Evolutionary conservation across 2,113 vertebrate species (phyloP).

Genomic region (Cepphus grylle): DNA sequence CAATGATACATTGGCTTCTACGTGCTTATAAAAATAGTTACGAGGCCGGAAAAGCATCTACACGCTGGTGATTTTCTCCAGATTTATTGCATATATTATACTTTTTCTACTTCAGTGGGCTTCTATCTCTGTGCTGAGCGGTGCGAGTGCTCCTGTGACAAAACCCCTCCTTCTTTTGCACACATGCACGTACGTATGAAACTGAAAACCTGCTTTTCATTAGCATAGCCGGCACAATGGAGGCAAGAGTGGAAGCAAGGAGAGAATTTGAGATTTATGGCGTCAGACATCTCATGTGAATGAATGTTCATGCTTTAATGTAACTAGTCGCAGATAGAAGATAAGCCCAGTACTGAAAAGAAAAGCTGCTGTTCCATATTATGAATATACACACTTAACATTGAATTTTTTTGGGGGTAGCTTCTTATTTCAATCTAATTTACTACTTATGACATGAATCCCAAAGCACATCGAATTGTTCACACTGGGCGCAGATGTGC

Average conservation of each 20-base stretch:
- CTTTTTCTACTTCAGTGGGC: not conserved
- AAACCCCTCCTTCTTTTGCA: not conserved
- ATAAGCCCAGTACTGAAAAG: conserved; percentile 14
- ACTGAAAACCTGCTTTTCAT: conserved; percentile 25
- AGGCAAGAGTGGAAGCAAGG: conserved; percentile 17
- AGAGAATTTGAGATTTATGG: conserved; percentile 50
- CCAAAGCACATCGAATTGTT: not conserved
- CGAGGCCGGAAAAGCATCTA: not conserved
- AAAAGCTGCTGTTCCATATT: conserved; percentile 3
- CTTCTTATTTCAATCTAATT: conserved; percentile 9
- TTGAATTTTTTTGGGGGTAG: not conserved
- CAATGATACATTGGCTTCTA: not conserved
- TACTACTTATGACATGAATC: not conserved
- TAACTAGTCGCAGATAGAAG: not conserved
- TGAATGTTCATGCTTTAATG: conserved; percentile 21
- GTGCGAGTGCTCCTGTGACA: not conserved
- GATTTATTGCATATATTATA: conserved; percentile 15
- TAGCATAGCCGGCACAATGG: conserved; percentile 4
- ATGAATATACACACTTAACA: not conserved
- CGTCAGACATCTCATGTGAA: not conserved
- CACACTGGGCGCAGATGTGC: not conserved
- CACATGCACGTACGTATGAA: not conserved
- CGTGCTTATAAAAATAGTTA: not conserved
- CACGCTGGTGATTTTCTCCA: not conserved
- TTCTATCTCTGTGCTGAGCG: not conserved